A percentile compares a stretch with the other conserved stretches of the same genome.
Conservation (phyloP, 2,113 vertebrate species). For the Perognathus longimembris region DNA sequence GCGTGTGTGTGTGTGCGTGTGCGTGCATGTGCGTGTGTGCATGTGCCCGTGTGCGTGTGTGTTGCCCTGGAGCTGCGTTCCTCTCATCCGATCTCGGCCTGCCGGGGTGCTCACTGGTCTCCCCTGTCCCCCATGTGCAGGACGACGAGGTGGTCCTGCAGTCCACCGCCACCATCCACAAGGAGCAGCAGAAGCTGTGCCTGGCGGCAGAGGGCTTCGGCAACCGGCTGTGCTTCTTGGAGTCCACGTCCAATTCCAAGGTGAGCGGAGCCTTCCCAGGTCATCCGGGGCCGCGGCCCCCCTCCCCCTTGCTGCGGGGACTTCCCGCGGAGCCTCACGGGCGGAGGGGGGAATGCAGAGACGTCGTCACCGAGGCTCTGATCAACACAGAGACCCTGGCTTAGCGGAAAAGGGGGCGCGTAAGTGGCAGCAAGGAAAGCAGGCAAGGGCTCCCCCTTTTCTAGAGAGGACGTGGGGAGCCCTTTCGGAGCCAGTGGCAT, state of each 20-base stretch:
- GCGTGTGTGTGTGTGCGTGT: too few species aligned
- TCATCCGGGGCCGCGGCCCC: neutral
- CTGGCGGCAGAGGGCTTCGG: slow-evolving; percentile 98
- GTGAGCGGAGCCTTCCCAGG: slow-evolving; percentile 80
- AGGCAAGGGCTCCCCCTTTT: neutral
- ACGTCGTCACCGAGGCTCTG: too few species aligned
- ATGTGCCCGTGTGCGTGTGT: too few species aligned
- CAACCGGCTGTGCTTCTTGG: slow-evolving; percentile 97
- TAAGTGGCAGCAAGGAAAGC: neutral
- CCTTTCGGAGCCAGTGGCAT: neutral
- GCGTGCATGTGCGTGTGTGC: too few species aligned
- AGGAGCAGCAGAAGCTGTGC: slow-evolving; percentile 97
- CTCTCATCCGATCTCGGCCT: too few species aligned
- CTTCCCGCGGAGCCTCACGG: too few species aligned
- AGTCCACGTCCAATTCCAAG: slow-evolving; percentile 98
- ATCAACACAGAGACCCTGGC: neutral
- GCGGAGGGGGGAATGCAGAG: too few species aligned
- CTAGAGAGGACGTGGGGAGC: accelerated
- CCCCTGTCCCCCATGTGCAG: slow-evolving; percentile 79
- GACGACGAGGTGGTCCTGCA: slow-evolving; percentile 98
- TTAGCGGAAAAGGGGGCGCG: neutral
- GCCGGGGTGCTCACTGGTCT: neutral
- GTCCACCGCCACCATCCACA: slow-evolving; percentile 94
- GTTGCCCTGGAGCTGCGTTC: too few species aligned
- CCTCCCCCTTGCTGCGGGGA: too few species aligned